Evolutionary conservation across 2,113 vertebrate genomes (phyloP).

Genomic region (Buteo buteo): DNA sequence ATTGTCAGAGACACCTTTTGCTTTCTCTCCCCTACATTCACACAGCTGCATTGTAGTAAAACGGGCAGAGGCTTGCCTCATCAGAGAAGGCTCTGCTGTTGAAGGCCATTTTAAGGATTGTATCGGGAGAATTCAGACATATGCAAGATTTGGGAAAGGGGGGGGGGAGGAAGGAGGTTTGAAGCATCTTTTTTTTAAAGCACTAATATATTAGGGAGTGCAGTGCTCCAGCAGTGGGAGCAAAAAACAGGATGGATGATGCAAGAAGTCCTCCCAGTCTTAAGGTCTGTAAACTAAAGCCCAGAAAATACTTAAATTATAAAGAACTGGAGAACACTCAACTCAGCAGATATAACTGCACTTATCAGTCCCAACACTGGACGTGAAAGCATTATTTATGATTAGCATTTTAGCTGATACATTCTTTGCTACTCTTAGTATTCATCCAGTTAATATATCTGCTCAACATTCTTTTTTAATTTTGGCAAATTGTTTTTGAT

Average conservation of each 20-base stretch:
- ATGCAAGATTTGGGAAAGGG: neutral
- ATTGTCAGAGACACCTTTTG: neutral
- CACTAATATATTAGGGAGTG: neutral
- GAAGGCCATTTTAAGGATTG: neutral
- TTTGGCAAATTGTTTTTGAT: neutral
- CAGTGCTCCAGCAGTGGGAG: neutral
- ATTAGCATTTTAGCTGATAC: constrained; percentile 5
- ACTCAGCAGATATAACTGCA: neutral
- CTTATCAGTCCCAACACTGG: neutral
- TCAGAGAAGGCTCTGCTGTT: neutral
- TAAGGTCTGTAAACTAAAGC: neutral
- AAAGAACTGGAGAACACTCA: neutral
- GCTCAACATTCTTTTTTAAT: neutral
- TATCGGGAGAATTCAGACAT: neutral
- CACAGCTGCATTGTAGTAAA: neutral
- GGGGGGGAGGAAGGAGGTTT: neutral
- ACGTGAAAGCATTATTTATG: neutral
- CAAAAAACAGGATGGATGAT: neutral
- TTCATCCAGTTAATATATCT: neutral
- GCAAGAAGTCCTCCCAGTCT: neutral
- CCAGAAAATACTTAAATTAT: neutral
- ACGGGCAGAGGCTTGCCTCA: neutral
- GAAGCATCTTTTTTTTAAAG: neutral
- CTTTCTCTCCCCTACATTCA: neutral
- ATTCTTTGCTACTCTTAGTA: neutral